A percentile compares a stretch with the other conserved stretches of the same genome.
These are phyloP conservation scores for Porites rus DNA, from an alignment of 92 coral and sea anemone species.

Conservation along the genomic window DNA sequence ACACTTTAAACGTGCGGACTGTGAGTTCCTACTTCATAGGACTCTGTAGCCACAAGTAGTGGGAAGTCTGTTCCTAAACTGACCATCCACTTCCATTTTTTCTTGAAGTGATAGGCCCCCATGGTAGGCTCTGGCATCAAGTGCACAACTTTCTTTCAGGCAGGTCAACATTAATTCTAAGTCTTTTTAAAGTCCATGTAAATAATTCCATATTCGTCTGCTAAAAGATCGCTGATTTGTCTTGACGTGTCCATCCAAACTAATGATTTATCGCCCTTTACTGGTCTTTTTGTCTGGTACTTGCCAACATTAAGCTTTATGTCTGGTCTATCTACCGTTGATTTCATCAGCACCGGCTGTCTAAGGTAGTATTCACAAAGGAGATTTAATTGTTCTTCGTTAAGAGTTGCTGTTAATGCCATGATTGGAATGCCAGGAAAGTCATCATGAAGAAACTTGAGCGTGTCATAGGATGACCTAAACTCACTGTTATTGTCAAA, in stretches of 20 bases:
- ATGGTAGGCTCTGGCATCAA: conserved; percentile 49
- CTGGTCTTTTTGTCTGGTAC: conserved; percentile 27
- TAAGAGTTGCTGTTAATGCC: conserved; percentile 60
- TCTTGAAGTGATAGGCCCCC: conserved; percentile 36
- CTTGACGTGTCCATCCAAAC: conserved; percentile 14
- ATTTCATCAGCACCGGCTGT: conserved; percentile 25
- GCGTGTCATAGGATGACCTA: conserved; percentile 25
- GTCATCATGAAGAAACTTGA: conserved; percentile 5
- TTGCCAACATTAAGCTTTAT: conserved; percentile 30
- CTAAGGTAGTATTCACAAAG: conserved; percentile 33
- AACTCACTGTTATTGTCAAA: conserved; percentile 47
- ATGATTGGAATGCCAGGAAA: conserved; percentile 39
- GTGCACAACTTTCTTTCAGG: conserved; percentile 13
- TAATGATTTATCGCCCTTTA: conserved; percentile 3
- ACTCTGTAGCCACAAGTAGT: conserved; percentile 65
- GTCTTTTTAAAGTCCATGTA: conserved; percentile 58
- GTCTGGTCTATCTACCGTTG: conserved; percentile 22
- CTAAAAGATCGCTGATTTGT: conserved; percentile 1
- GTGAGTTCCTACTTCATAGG: conserved; percentile 73
- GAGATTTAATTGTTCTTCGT: conserved; percentile 10
- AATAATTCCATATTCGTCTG: conserved; percentile 30
- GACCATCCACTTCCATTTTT: conserved; percentile 29
- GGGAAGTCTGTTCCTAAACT: conserved; percentile 51
- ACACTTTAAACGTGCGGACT: conserved; percentile 66
- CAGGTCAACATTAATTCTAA: conserved; percentile 32